Base-by-base conservation (phyloP, 1,140 invertebrate species). In the Magallana ariakensis region DNA sequence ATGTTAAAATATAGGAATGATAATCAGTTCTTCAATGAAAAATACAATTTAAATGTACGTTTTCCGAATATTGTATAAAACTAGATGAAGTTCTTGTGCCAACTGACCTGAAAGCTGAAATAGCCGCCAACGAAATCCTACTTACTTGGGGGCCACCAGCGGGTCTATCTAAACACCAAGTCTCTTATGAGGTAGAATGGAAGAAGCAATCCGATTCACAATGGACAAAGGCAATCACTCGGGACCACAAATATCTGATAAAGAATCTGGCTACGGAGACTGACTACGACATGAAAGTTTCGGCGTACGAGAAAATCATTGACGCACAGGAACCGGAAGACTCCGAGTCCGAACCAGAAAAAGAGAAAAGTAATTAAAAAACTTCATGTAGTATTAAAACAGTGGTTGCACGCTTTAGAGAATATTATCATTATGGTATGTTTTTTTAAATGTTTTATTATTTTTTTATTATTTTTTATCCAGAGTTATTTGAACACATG, bases 201-300 rank as follows among this genome's bases (percentile, higher is more conserved):
- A 75, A 75, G 22, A 75, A 75, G 11, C 22, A 22, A 5, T 26
- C 66, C 6, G 66, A 75, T 11, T 26, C 66, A 33, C 11, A 22
- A 11, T 75, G 66, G 66, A 26, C 66, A 0, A 75, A 75, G 26
- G 66, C 66, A 5, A 11, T 75, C 8, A 75, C 66, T 7, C 22
- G 33, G 66, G 66, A 75, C 13, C 19, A 33, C 15, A 75, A 26
- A 26, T 75, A 26, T 13, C 66, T 33, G 11, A 13, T 75, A 11
- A 75, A 75, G 13, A 22, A 75, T 19, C 22, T 75, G 19, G 5
- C 66, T 3, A 26, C 22, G 10, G 66, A 75, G 19, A 75, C 66
- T 11, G 66, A 75, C 8, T 75, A 26, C 22, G 66, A 75, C 15
- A 75, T 75, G 19, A 75, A 75, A 75, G 66, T 75, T 11, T 75